Evolutionary conservation across 2,113 vertebrate species (phyloP), one percentile per base, ranked within the genome.

Genomic region (Xyrauchen texanus): DNA sequence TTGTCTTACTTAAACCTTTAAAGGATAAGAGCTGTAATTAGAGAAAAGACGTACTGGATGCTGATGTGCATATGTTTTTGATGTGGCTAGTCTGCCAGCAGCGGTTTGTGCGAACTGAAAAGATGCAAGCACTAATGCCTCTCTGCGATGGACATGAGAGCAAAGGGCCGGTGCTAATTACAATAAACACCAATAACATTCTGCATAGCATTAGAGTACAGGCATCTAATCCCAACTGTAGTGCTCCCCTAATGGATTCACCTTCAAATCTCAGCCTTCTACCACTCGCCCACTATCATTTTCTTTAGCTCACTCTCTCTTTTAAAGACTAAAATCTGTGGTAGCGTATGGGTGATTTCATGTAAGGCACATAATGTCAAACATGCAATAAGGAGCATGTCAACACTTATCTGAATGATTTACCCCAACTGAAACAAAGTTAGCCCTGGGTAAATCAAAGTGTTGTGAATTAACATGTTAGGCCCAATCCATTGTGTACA

Each of bases 321-420:
- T 34, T 34, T 34, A 34, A 34, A 34, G 3, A 34, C 34, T 42
- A 83, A 65, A 8, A 70, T 62, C 81, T 77, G 47, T 57, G 78
- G 44, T 55, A 68, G 65, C 70, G 65, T 79, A 21, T 58, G 78
- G 0, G 21, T 47, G 61, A 84, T 86, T 83, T 81, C 85, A 87
- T 81, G 83, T 55, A 12, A 76, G 76, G 75, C 73, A 77, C 76
- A 72, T 83, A 81, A 88, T 82, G 85, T 88, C 88, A 88, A 86
- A 87, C 78, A 83, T 74, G 69, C 83, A 87, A 90, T 90, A 85
- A 89, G 68, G 72, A 84, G 71, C 77, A 63, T 79, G 76, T 85
- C 81, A 85, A 80, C 87, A 84, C 76, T 81, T 80, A 84, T 77
- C 87, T 73, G 64, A 82, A 79, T 81, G 76, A 68, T 84, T 86